Evolutionary conservation across 2,888 invertebrate species (phyloP), one percentile per base, ranked within the genome.

Genomic region (Coecobrya sp.): DNA sequence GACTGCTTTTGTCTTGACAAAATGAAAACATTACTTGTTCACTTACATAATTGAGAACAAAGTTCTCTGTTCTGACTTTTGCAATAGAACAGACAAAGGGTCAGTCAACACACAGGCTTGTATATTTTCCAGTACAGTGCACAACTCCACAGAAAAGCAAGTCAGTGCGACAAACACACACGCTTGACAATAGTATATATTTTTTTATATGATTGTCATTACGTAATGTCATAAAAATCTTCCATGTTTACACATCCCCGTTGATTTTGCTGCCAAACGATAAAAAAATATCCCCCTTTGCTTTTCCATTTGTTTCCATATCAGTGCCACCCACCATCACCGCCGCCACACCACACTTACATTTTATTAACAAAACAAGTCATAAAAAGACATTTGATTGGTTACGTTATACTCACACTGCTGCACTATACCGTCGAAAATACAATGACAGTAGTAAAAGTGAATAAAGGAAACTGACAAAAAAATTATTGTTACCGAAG

Each of bases 351-450:
- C 36, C 22, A 36, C 22, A 30, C 30, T 30, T 30, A 30, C 36
- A 36, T 68, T 68, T 68, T 68, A 68, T 68, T 27, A 30, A 36
- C 68, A 68, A 30, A 68, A 68, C 27, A 68, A 36, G 68, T 68
- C 10, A 68, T 68, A 68, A 68, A 68, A 36, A 0, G 68, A 68
- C 68, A 27, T 68, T 68, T 65, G 65, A 27, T 49, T 49, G 49
- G 16, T 49, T 49, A 49, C 16, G 49, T 49, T 62, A 19, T 1
- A 3, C 22, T 16, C 16, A 7, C n/a, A 62, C 19, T 62, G 10
- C 22, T 16, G 19, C n/a, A 62, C 55, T 45, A 45, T 45, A 45
- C 1, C 0, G 19, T 2, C 19, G 59, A 59, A 1, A n/a, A 11
- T 62, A 25, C 1, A 11, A 25, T 62, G 62, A 4, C 10, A 10